Base-by-base conservation (phyloP, 2,797 vertebrate genomes). In the Manis crassicaudata region DNA sequence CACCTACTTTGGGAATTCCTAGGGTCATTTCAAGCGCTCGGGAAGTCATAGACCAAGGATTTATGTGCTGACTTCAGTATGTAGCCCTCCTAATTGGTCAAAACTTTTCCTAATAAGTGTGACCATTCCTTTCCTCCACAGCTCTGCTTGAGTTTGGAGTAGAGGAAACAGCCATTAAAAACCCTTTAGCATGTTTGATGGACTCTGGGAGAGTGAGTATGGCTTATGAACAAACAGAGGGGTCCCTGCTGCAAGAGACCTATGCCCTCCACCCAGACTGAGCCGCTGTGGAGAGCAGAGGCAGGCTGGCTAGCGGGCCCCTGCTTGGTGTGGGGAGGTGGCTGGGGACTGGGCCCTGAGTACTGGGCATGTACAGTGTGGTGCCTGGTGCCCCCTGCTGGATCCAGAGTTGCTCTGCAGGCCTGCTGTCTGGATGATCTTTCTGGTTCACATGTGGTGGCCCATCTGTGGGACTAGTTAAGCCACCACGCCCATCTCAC, bases 331-430 rank as follows among this genome's bases (percentile, higher is more conserved):
- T 40, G 56, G 5, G 17, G 65, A 11, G 20, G 12, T 84, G 46
- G 18, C 11, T 54, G 40, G 12, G 40, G 21, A 43, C 62, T 43
- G 62, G 60, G 35, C 50, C 5, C 43, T 46, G 4, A 37, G 18
- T 29, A 9, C 56, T 50, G 40, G 32, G 8, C 43, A 2, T 60
- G 63, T 13, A 56, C 14, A 88, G 7, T 56, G 14, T 88, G 92
- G 85, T 85, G 35, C 27, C 54, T 92, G 46, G 67, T 86, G 92
- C 79, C 95, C 79, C 65, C 95, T 95, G 29, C 86, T 94, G 96
- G 92, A 65, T 27, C 11, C 14, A 77, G 65, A 40, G 27, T 50
- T 67, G 50, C 67, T 50, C 27, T 96, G 79, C 70, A 93, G 77
- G 25, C n/a, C 37, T 13, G 29, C 76, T 85, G 62, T 52, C 8